Conservation (phyloP, 2,888 invertebrate genomes). For the Acronicta psi region DNA sequence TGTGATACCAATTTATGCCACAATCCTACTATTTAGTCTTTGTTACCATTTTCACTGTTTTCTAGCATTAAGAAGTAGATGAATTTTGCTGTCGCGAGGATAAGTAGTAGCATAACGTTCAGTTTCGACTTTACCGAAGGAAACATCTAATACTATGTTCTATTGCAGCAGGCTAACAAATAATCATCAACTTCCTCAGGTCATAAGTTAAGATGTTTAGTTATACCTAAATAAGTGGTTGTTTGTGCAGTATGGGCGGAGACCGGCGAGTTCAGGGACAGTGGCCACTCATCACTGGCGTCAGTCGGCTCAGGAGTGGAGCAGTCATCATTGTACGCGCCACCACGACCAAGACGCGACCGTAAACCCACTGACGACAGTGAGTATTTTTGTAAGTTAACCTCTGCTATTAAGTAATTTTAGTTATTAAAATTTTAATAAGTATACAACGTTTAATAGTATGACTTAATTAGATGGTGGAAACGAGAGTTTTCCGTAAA, state of each 20-base stretch:
- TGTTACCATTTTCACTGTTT: too few species aligned
- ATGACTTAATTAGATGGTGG: not conserved
- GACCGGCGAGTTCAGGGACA: slow-evolving; percentile 96
- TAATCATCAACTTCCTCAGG: too few species aligned
- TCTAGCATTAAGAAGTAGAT: too few species aligned
- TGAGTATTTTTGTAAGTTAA: slow-evolving; percentile 75
- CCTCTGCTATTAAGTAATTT: slow-evolving; percentile 23
- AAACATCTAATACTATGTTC: too few species aligned
- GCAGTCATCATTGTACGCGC: slow-evolving; percentile 91
- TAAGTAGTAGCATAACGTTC: too few species aligned
- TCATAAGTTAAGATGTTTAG: too few species aligned
- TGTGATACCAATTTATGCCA: too few species aligned
- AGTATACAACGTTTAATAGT: not conserved
- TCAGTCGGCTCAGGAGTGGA: slow-evolving; percentile 91
- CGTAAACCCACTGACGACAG: slow-evolving; percentile 92
- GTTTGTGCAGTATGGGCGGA: slow-evolving; percentile 95
- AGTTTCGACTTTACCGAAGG: too few species aligned
- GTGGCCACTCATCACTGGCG: slow-evolving; percentile 91
- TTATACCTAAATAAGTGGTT: slow-evolving; percentile 11
- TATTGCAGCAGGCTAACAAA: too few species aligned
- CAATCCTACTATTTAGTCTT: too few species aligned
- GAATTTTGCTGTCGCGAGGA: too few species aligned
- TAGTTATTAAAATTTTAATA: not conserved
- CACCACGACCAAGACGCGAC: slow-evolving; percentile 90
- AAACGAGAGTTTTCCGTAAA: too few species aligned